Evolutionary conservation across 2,888 invertebrate genomes (phyloP).

Genomic region (Amphipyra berbera): DNA sequence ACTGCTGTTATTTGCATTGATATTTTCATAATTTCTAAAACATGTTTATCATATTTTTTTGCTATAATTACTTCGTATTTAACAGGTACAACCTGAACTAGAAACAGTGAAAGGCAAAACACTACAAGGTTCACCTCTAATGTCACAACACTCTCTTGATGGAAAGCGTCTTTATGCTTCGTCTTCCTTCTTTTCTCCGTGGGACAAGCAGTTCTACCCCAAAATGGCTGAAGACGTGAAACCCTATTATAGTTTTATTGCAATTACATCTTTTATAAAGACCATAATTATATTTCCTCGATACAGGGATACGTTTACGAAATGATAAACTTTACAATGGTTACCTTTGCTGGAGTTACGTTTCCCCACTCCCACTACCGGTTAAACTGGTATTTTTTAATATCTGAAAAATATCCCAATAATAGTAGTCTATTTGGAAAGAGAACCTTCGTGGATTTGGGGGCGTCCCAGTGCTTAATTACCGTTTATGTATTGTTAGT

Average conservation of each 20-base stretch:
- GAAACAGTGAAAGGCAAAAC: conserved; percentile 93
- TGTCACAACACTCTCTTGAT: conserved; percentile 98
- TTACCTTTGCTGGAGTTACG: too few relatives aligned
- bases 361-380: too few relatives aligned
- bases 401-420: too few relatives aligned
- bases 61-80: not conserved
- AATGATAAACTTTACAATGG: too few relatives aligned
- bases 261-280: too few relatives aligned
- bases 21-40: not conserved
- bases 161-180: conserved; percentile 98
- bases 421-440: too few relatives aligned
- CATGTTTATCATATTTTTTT: not conserved
- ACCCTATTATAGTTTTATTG: not conserved
- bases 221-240: conserved; percentile 92
- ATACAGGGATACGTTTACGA: too few relatives aligned
- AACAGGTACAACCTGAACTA: conserved; percentile 91
- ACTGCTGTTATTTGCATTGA: not conserved
- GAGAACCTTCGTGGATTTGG: too few relatives aligned
- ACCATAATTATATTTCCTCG: too few relatives aligned
- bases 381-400: too few relatives aligned
- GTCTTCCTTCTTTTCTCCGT: conserved; percentile 96
- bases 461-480: too few relatives aligned
- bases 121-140: conserved; percentile 97
- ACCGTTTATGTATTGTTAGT: too few relatives aligned
- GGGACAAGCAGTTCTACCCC: conserved; percentile 99